Evolutionary conservation across 1,140 invertebrate genomes (phyloP), one percentile per base, ranked within the genome.

Genomic region (Conopomorpha cramerella): DNA sequence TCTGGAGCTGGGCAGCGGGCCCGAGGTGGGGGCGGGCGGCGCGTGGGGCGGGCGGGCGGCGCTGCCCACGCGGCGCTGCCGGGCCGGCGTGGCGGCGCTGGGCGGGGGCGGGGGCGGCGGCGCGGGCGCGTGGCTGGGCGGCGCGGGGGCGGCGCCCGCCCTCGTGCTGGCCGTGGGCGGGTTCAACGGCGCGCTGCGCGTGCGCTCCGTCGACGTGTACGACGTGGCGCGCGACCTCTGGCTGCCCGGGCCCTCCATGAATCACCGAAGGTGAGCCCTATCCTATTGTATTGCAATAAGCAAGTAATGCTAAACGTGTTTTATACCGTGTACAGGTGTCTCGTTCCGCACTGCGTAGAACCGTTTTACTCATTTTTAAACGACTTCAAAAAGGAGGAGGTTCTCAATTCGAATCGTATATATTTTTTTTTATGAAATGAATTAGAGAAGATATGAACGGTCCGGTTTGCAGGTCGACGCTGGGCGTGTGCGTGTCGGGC

Each of bases 141-240:
- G n/a, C n/a, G n/a, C n/a, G n/a, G n/a, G n/a, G n/a, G n/a, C n/a
- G n/a, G n/a, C n/a, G n/a, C n/a, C n/a, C n/a, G n/a, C n/a, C n/a
- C n/a, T n/a, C n/a, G n/a, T n/a, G n/a, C n/a, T n/a, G n/a, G n/a
- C n/a, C n/a, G n/a, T n/a, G n/a, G n/a, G n/a, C n/a, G n/a, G n/a
- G n/a, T n/a, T 96, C 58, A 96, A 96, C 77, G 93, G 95, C 27
- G 95, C 93, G 3, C 72, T 96, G 35, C 82, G 95, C 36, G 93
- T 97, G 8, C 82, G 92, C 54, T 95, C 92, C 16, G 93, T 96
- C 12, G 89, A 91, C 68, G 87, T 93, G 30, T 97, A 96, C 74
- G 92, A 97, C 74, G 87, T 91, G 12, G 72, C 81, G 8, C 80
- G 86, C 11, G 93, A 96, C 78, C 80, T 86, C 31, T 98, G 95